phyloP scores from a whole-genome alignment of 2,888 invertebrate species.

The Maniola hyperantus region DNA sequence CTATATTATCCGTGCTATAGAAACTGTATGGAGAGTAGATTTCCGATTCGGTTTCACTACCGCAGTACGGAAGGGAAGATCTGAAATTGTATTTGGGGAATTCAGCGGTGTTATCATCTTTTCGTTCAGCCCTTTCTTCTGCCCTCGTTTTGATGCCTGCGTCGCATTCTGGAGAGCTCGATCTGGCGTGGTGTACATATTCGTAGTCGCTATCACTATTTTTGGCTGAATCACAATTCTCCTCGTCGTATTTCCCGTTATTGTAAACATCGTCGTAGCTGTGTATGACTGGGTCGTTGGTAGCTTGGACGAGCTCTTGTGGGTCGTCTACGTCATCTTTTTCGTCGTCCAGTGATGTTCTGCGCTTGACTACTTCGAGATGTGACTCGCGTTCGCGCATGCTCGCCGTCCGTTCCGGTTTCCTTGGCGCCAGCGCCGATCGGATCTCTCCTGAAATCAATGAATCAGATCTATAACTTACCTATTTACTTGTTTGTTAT shows the following conservation, averaged over 20 bases:
- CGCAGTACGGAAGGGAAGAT: slow-evolving; percentile 90
- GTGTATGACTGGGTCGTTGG: slow-evolving; percentile 73
- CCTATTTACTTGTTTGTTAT: slow-evolving; percentile 11
- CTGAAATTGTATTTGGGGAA: slow-evolving; percentile 85
- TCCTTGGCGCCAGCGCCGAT: slow-evolving; percentile 90
- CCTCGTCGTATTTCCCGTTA: slow-evolving; percentile 73
- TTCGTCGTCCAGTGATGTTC: slow-evolving; percentile 78
- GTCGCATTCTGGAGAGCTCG: slow-evolving; percentile 87
- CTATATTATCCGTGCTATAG: slow-evolving; percentile 84
- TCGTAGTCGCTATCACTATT: slow-evolving; percentile 85
- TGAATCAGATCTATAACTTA: slow-evolving; percentile 32
- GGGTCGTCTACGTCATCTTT: slow-evolving; percentile 77
- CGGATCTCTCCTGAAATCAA: slow-evolving; percentile 88
- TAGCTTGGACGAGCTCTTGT: slow-evolving; percentile 72
- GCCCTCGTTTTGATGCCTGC: slow-evolving; percentile 78
- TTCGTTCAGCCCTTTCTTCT: slow-evolving; percentile 60
- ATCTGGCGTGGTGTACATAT: slow-evolving; percentile 84
- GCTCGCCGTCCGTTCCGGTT: slow-evolving; percentile 93
- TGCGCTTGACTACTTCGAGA: slow-evolving; percentile 81
- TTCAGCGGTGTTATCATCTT: slow-evolving; percentile 66
- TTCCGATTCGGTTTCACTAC: slow-evolving; percentile 92
- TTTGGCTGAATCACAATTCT: slow-evolving; percentile 73
- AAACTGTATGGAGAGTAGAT: slow-evolving; percentile 92
- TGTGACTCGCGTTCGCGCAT: slow-evolving; percentile 90
- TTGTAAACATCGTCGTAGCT: slow-evolving; percentile 79